A percentile compares a stretch with the other conserved stretches of the same genome.
Evolutionary conservation across 1,140 invertebrate genomes (phyloP).

Genomic region (Drosophila kohkoa): DNA sequence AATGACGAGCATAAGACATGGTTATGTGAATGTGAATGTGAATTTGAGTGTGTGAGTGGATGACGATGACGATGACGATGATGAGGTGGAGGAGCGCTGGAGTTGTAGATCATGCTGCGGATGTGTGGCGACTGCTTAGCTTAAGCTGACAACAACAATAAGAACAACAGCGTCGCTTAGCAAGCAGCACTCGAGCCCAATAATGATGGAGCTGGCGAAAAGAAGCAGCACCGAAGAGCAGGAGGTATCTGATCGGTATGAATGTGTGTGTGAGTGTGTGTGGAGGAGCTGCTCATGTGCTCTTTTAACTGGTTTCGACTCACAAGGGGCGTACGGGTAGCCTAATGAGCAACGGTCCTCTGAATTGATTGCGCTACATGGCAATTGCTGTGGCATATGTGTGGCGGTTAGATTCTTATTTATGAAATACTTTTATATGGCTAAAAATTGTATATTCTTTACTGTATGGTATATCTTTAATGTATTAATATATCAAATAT

Average conservation of each 20-base stretch:
- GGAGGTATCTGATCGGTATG: not conserved
- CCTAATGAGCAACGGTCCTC: constrained; percentile 57
- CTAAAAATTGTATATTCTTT: too few relatives aligned
- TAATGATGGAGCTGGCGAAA: not conserved
- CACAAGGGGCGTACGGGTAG: constrained; percentile 46
- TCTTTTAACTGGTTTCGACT: constrained; percentile 50
- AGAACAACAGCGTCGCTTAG: constrained; percentile 39
- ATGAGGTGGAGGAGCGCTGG: constrained; percentile 21
- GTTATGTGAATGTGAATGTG: constrained; percentile 35
- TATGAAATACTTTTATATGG: too few relatives aligned
- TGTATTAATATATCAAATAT: too few relatives aligned
- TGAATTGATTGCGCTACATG: constrained; percentile 27
- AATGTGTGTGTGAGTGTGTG: constrained; percentile 1
- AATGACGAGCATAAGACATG: constrained; percentile 84
- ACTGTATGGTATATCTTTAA: too few relatives aligned
- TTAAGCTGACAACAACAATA: constrained; percentile 76
- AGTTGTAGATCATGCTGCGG: constrained; percentile 20
- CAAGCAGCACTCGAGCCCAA: not conserved
- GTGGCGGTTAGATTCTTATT: not conserved
- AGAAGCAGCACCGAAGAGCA: not conserved
- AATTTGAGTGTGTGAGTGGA: constrained; percentile 12
- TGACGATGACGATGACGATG: not conserved
- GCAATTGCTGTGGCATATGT: constrained; percentile 10
- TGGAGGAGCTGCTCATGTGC: constrained; percentile 29
- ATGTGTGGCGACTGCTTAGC: constrained; percentile 54